phyloP scores from a whole-genome alignment of 2,888 invertebrate species.

The Ectropis crepuscularia region DNA sequence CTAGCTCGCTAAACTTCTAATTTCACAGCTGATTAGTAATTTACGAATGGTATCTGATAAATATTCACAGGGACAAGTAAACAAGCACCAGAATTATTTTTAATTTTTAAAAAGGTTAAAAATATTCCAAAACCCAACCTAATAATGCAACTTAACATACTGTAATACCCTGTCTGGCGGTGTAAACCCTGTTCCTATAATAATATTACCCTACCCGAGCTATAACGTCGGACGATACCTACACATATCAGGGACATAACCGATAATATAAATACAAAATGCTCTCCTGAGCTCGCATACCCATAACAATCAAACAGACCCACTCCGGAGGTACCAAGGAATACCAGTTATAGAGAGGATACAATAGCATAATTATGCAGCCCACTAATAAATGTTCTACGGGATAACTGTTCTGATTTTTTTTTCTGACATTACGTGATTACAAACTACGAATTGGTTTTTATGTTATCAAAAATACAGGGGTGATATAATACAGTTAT shows the following conservation, averaged over 20 bases:
- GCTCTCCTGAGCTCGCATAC: slow-evolving; percentile 17
- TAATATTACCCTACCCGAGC: slow-evolving; percentile 20
- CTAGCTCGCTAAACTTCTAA: too few relatives aligned
- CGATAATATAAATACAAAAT: slow-evolving; percentile 33
- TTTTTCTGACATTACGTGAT: too few relatives aligned
- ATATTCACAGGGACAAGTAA: too few relatives aligned
- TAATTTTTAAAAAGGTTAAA: background rate
- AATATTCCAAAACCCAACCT: background rate
- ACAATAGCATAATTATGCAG: background rate
- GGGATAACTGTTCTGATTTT: too few relatives aligned
- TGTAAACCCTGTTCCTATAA: slow-evolving; percentile 20
- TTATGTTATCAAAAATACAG: too few relatives aligned
- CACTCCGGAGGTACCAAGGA: slow-evolving; percentile 10
- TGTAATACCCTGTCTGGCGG: slow-evolving; percentile 2
- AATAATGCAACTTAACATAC: slow-evolving; percentile 13
- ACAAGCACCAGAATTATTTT: too few relatives aligned
- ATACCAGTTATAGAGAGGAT: background rate
- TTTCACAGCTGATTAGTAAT: too few relatives aligned
- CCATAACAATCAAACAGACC: slow-evolving; percentile 24
- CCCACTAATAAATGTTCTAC: too few relatives aligned
- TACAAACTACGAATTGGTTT: too few relatives aligned
- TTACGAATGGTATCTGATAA: too few relatives aligned
- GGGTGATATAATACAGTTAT: too few relatives aligned
- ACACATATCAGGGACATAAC: slow-evolving; percentile 27
- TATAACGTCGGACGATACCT: slow-evolving; percentile 17